Conservation (phyloP, 2,888 invertebrate species). For the Rugalucina vietnamica region DNA sequence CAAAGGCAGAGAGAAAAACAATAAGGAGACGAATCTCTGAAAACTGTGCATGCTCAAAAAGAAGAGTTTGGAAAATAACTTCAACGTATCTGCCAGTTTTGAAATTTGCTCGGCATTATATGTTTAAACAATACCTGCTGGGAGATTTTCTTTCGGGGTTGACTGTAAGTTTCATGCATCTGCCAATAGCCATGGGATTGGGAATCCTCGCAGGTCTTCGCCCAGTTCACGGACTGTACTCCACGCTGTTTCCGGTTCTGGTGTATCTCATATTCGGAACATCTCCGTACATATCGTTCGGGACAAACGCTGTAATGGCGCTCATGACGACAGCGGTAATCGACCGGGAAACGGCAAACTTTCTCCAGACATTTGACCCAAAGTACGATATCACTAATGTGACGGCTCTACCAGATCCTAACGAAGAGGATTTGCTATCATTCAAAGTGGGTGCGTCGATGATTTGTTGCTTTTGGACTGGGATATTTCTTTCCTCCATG, state of each 20-base stretch:
- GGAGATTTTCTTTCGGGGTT: slow-evolving; percentile 75
- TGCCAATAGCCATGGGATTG: slow-evolving; percentile 80
- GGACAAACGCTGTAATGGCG: slow-evolving; percentile 77
- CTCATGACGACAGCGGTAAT: slow-evolving; percentile 75
- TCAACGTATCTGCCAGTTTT: slow-evolving; percentile 59
- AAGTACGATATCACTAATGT: not conserved
- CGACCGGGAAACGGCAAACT: slow-evolving; percentile 52
- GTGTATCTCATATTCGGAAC: slow-evolving; percentile 77
- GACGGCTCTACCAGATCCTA: not conserved
- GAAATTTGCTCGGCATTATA: slow-evolving; percentile 62
- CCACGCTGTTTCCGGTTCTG: slow-evolving; percentile 76
- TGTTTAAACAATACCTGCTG: slow-evolving; percentile 65
- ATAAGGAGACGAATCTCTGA: not conserved
- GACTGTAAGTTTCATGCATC: slow-evolving; percentile 78
- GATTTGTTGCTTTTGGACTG: slow-evolving; percentile 57
- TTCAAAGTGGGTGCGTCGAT: slow-evolving; percentile 47
- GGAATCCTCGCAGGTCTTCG: slow-evolving; percentile 74
- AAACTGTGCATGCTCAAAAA: not conserved
- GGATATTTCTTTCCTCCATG: slow-evolving; percentile 66
- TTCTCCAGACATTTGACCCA: not conserved
- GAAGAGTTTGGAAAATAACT: slow-evolving; percentile 12
- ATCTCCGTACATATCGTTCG: slow-evolving; percentile 74
- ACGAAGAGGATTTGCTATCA: slow-evolving; percentile 40
- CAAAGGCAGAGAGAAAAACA: not conserved
- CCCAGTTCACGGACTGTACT: slow-evolving; percentile 75